Base-by-base conservation (phyloP, 1,140 invertebrate species). In the Conopomorpha cramerella region DNA sequence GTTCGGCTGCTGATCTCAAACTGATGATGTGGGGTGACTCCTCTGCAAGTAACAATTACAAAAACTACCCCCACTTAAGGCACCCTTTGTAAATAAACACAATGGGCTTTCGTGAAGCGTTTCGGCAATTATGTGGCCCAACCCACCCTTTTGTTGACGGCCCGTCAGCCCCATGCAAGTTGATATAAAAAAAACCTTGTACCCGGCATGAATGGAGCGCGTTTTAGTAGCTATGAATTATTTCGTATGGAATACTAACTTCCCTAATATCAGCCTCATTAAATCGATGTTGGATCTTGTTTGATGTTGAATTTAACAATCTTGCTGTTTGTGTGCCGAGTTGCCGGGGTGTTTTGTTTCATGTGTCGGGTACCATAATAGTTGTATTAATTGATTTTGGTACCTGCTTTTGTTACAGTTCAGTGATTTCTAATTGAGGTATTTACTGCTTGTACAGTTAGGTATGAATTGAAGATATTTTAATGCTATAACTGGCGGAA, bases 221-320 rank as follows among this genome's bases (percentile, higher is more conserved):
- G 14, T 74, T 74, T 74, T 74, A 67, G 65, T 66, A 62, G 63
- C 66, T 56, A 74, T 74, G 66, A 74, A 74, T 74, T 71, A 74
- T 71, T 67, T 67, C 66, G 64, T 74, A 74, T 67, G 56, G 59
- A 49, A 58, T 43, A 51, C 49, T 57, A 58, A 64, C 59, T 60
- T 67, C 62, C 58, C 57, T 53, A 58, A 63, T 73, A 62, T 68
- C 59, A 66, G 53, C 67, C 70, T 63, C 70, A 72, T 74, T 72
- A 71, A 71, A 67, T 58, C 51, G 58, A 71, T 71, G 68, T 71
- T 70, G 59, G 58, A 51, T 52, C 52, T 54, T 53, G 55, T 62
- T 68, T 59, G 55, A 10, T 45, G 38, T 45, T 46, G 33, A 30
- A 36, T 18, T 30, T 30, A 52, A 11, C 34, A 34, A 37, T 46